Percentiles rank a stretch among this genome's conserved stretches.
Conservation (phyloP, 2,888 invertebrate species). For the Sipunculus nudus region DNA sequence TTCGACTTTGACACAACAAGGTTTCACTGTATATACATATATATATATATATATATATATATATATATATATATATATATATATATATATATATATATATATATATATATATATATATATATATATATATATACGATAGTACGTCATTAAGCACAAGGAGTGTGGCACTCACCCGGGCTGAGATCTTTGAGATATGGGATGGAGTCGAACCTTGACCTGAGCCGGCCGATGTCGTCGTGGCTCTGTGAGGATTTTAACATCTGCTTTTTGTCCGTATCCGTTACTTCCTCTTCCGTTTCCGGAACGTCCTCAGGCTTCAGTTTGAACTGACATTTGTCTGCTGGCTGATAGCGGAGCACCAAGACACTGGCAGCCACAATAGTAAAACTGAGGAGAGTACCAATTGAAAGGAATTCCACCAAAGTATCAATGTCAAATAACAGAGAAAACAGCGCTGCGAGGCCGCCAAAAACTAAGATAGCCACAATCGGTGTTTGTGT, state of each 20-base stretch:
- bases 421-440: constrained; percentile 88
- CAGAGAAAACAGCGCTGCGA: constrained; percentile 75
- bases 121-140: too few relatives aligned
- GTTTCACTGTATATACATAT: too few relatives aligned
- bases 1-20: too few relatives aligned
- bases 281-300: constrained; percentile 40
- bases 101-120: too few relatives aligned
- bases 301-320: constrained; percentile 50
- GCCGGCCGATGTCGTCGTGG: constrained; percentile 74
- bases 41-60: too few relatives aligned
- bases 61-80: too few relatives aligned
- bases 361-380: constrained; percentile 92
- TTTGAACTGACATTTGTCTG: constrained; percentile 59
- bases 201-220: constrained; percentile 78
- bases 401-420: constrained; percentile 93
- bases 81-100: too few relatives aligned
- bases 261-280: constrained; percentile 32
- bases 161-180: too few relatives aligned
- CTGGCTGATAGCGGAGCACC: constrained; percentile 78
- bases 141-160: too few relatives aligned
- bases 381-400: constrained; percentile 72
- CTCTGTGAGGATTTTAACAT: constrained; percentile 61
- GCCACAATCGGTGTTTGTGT: constrained; percentile 73
- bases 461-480: constrained; percentile 54
- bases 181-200: constrained; percentile 77